Base-by-base conservation (phyloP, 2,888 invertebrate genomes). In the Drosophila mettleri region DNA sequence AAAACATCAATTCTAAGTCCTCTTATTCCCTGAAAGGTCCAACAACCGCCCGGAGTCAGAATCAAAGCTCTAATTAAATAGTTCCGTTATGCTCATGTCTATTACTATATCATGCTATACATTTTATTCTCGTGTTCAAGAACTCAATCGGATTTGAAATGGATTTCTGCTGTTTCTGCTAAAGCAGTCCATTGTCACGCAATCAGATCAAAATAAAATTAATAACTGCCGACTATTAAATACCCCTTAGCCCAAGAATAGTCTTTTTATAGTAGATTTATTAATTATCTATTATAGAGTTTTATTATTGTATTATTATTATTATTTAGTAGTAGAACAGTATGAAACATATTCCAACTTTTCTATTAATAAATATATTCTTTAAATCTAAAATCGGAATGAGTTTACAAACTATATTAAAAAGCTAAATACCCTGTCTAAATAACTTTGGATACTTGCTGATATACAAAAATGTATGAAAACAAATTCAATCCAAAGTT, bases 131-230 rank as follows among this genome's bases (percentile, higher is more conserved):
- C 27, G 10, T 45, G 43, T 45, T 45, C 43, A 20, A 31, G 20
- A 24, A 48, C n/a, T n/a, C 6, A 48, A 46, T 41, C 31, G 29
- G 22, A 38, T 27, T 7, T 20, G 14, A 52, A 68, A 68, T 68
- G 71, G 36, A 52, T 45, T 69, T 72, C 10, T 53, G 36, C 12
- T 75, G 71, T 72, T 29, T 22, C 38, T 2, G 31, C 7, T 3
- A 12, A 27, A 14, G n/a, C 45, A 18, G 29, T 20, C n/a, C 20
- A 9, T 54, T 48, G 72, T 45, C 69, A 70, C 69, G 69, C 66
- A 33, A 55, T 7, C 18, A 12, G 38, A 33, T 29, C 10, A 22
- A 18, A 5, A 2, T 8, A 1, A 4, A 14, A 0, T 3, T 12
- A 2, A n/a, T n/a, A n/a, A 31, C 12, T 9, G 9, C 12, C 52